Percentiles rank a stretch among this genome's conserved stretches.
Evolutionary conservation across 1,140 invertebrate species (phyloP).

Genomic region (Neuroterus valhalla): DNA sequence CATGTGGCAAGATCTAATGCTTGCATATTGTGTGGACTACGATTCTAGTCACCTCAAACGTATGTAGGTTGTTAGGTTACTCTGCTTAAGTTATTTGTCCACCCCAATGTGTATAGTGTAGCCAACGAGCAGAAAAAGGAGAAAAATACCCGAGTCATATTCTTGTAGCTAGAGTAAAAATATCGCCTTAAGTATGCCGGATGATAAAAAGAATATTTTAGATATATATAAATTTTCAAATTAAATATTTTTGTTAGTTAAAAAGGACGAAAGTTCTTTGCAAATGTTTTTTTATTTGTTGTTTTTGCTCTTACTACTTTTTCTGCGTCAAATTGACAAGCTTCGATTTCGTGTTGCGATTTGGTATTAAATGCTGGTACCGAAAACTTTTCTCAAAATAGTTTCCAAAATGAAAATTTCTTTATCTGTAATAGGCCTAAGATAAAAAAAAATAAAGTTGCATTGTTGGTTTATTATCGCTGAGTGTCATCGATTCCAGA

Average conservation of each 20-base stretch:
- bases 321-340: background rate
- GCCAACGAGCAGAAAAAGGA: background rate
- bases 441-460: background rate
- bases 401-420: background rate
- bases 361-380: background rate
- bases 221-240: background rate
- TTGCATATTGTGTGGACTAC: slow-evolving; percentile 15
- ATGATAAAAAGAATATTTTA: background rate
- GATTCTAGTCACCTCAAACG: slow-evolving; percentile 3
- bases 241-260: background rate
- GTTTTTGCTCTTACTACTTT: background rate
- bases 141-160: background rate
- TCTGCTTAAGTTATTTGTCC: background rate
- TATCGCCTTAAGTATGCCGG: background rate
- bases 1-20: slow-evolving; percentile 11
- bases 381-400: background rate
- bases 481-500: slow-evolving; percentile 2
- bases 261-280: background rate
- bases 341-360: background rate
- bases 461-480: slow-evolving; percentile 25
- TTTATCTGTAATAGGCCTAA: background rate
- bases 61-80: background rate
- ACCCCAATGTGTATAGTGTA: background rate
- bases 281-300: background rate
- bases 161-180: background rate